Conservation (phyloP, 2,113 vertebrate genomes). For the Jacana jacana region DNA sequence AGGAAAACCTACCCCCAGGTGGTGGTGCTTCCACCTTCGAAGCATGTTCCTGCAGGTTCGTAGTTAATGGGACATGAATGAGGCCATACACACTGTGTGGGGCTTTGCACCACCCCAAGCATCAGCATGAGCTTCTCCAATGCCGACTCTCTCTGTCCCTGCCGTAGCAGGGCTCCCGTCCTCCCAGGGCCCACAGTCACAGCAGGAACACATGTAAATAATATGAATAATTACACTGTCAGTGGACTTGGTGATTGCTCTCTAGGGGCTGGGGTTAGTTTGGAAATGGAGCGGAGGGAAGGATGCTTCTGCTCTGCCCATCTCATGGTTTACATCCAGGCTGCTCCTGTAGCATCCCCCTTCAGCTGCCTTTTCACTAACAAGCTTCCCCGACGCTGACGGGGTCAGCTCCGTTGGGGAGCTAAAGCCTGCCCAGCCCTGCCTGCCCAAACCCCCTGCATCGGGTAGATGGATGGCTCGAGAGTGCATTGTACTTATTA, state of each 20-base stretch:
- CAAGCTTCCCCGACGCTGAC: not conserved
- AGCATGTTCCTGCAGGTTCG: not conserved
- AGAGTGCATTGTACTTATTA: not conserved
- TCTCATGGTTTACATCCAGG: not conserved
- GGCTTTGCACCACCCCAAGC: not conserved
- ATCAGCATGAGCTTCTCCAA: fast-evolving
- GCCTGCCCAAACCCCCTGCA: not conserved
- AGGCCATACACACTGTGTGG: not conserved
- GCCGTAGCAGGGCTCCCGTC: fast-evolving
- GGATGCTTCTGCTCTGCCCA: not conserved
- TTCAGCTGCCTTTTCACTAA: not conserved
- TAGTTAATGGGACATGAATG: not conserved
- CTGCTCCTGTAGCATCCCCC: not conserved
- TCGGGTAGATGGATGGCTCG: not conserved
- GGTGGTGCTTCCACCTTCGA: not conserved
- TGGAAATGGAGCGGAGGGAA: not conserved
- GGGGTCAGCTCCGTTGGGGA: not conserved
- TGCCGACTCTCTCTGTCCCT: fast-evolving
- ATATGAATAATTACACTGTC: fast-evolving
- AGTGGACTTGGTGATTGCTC: not conserved
- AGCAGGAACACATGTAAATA: fast-evolving
- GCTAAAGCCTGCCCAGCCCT: not conserved
- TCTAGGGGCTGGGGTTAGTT: not conserved
- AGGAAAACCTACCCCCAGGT: too few species aligned
- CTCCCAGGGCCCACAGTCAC: not conserved